Evolutionary conservation across 2,113 vertebrate genomes (phyloP), one percentile per base, ranked within the genome.

Genomic region (Crotalus helleri): DNA sequence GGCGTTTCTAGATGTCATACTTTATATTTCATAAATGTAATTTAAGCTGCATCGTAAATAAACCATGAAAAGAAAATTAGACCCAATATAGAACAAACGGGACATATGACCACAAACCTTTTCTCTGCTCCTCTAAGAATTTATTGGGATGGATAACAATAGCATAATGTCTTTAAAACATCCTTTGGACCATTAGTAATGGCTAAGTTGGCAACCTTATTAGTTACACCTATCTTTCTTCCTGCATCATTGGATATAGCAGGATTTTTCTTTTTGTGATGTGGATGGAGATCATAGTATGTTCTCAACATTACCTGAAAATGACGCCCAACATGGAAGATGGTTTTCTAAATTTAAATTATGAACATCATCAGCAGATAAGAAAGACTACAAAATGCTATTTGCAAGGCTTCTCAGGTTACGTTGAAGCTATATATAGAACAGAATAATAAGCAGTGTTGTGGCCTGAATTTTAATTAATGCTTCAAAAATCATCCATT

Each of bases 111-210:
- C 24, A 93, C 13, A n/a, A 55, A 95, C 90, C 89, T 86, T 74
- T 74, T 74, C 29, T 74, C 4, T 23, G 15, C 51, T 91, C 39
- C 13, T 55, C 26, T 94, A 93, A 93, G 92, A 92, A 92, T 91
- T 90, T 49, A 91, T n/a, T 0, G 81, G n/a, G 39, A 9, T 93
- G 92, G 92, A 88, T 87, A 29, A 1, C 1, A 90, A n/a, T 46
- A 24, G 0, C 85, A n/a, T 69, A 92, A 91, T 61, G 0, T 0
- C 44, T 4, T 13, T 46, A 57, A 55, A 95, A 90, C 53, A 96
- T 89, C 92, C 59, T 94, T 92, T 94, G 97, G 95, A 97, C 97
- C 97, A 97, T 97, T 97, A 97, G 97, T 33, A 74, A 88, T 21
- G 89, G 1, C 93, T 19, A 2, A 2, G 44, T 10, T 4, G 85